These are phyloP conservation scores for Cladopsammia gracilis DNA, from an alignment of 64 coral and sea anemone species.

Conservation along the genomic window DNA sequence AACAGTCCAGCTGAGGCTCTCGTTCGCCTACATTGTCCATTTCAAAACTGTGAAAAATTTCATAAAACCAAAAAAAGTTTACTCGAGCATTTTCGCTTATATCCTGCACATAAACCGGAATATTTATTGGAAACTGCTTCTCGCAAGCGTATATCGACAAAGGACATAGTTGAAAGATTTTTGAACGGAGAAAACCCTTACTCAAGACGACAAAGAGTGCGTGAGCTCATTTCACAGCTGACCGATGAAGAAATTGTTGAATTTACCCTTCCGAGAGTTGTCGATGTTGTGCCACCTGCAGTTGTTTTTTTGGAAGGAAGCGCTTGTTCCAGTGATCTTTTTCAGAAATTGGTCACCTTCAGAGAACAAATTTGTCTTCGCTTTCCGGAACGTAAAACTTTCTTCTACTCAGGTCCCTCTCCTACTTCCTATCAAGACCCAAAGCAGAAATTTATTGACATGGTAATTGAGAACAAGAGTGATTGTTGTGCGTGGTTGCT, in stretches of 20 bases:
- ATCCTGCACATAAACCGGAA: not conserved
- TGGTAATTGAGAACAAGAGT: not conserved
- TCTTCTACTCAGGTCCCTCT: not conserved
- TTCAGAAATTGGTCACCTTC: not conserved
- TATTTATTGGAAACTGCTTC: not conserved
- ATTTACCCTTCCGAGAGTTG: not conserved
- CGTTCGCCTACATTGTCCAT: not conserved
- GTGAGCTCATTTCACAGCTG: not conserved
- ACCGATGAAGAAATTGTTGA: not conserved
- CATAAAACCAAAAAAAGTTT: slow-evolving; percentile 3
- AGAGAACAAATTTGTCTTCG: not conserved
- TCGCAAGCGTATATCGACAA: not conserved
- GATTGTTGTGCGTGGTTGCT: slow-evolving; percentile 27
- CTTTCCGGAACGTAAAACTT: not conserved
- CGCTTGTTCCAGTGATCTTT: not conserved
- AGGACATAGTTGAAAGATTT: not conserved
- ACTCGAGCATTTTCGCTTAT: too few species aligned
- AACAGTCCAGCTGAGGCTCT: not conserved
- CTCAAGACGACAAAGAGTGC: not conserved
- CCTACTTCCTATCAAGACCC: not conserved
- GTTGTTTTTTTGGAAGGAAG: not conserved
- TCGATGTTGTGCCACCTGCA: not conserved
- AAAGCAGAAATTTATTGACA: slow-evolving; percentile 18
- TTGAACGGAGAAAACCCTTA: not conserved
- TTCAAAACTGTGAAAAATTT: not conserved